These are phyloP conservation scores for Chelmon rostratus DNA, from an alignment of 2,797 vertebrate species.

Conservation along the genomic window DNA sequence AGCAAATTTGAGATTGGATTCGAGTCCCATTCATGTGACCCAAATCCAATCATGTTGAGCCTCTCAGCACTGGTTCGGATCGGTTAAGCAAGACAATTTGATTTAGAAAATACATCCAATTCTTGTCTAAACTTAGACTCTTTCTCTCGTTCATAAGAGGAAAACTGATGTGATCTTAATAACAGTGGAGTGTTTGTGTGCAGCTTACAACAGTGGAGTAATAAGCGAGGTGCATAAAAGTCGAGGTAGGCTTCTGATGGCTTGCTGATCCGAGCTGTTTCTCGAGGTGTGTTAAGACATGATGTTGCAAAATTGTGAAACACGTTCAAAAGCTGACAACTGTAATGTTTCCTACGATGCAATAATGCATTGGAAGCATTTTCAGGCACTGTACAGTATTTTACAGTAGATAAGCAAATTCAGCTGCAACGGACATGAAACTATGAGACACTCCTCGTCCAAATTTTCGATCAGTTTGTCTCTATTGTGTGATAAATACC, in stretches of 20 bases:
- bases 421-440: slow-evolving; percentile 9
- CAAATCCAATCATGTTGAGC: too few relatives aligned
- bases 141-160: too few relatives aligned
- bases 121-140: too few relatives aligned
- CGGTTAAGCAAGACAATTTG: too few relatives aligned
- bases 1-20: neutral
- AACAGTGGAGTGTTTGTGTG: slow-evolving; percentile 1
- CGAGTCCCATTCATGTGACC: too few relatives aligned
- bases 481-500: neutral
- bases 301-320: slow-evolving; percentile 31
- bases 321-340: slow-evolving; percentile 26
- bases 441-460: too few relatives aligned
- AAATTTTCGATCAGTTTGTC: neutral
- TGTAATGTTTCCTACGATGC: slow-evolving; percentile 27
- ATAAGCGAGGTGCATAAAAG: slow-evolving; percentile 2
- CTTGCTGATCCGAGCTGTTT: slow-evolving; percentile 23
- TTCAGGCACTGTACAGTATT: slow-evolving; percentile 15
- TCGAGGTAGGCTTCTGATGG: neutral
- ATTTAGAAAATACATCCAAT: too few relatives aligned
- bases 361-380: slow-evolving; percentile 26
- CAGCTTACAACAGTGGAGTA: neutral
- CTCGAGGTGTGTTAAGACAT: slow-evolving; percentile 16
- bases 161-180: neutral
- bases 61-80: too few relatives aligned
- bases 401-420: slow-evolving; percentile 16